Evolutionary conservation across 2,113 vertebrate species (phyloP), one percentile per base, ranked within the genome.

Genomic region (Cochlearius cochlearius): DNA sequence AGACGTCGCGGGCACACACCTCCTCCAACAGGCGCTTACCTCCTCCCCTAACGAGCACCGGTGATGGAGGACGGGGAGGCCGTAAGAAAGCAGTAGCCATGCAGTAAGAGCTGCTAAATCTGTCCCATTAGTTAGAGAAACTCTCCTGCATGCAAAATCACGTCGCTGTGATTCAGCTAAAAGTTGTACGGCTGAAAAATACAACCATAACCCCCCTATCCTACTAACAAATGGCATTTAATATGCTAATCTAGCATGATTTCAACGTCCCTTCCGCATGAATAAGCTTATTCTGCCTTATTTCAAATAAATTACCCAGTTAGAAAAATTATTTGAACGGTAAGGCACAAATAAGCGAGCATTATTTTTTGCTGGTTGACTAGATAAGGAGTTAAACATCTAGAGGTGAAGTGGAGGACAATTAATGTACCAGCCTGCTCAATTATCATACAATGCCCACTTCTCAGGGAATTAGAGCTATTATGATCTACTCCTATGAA

Each of bases 371-470:
- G 86, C 95, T 97, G 93, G 94, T 95, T 96, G 95, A 95, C 96
- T 97, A 98, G 96, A 98, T 94, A 97, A 95, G 91, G 94, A 96
- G 95, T 98, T 97, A 96, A 97, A 92, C 68, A 98, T 97, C 97
- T 97, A 97, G 96, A 98, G 97, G 97, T 97, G 97, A 98, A 97
- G 97, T 96, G 95, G 96, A 98, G 96, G 96, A 97, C 98, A 97
- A 97, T 97, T 98, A 97, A 96, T 74, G 69, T 96, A 83, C 82
- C 76, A 93, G 82, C 76, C 96, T 94, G 82, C 85, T 97, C 96
- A 92, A 96, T 97, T 97, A 98, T 94, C 95, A 97, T 78, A 97
- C 97, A 98, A 96, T 96, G 97, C 94, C 97, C 96, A 97, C 94
- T 98, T 97, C 95, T 96, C 87, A 32, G 95, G 97, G 97, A 98